Base-by-base conservation (phyloP, 2,113 vertebrate species). In the Nycticorax nycticorax region DNA sequence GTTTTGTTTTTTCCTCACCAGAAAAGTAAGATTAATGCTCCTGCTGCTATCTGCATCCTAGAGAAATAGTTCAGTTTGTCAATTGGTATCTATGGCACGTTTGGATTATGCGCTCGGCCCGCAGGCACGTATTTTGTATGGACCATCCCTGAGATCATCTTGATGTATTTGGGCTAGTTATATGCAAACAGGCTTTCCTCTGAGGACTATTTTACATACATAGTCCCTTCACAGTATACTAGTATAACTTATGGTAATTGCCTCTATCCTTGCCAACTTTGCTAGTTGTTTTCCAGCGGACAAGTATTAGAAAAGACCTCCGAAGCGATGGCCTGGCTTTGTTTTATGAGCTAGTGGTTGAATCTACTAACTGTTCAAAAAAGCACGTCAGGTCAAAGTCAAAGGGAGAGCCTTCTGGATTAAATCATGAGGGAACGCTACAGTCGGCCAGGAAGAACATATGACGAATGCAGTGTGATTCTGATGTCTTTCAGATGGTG, bases 51-150 rank as follows among this genome's bases (percentile, higher is more conserved):
- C 43, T 75, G 10, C 23, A 30, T 75, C 56, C 23, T 35, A 63
- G 43, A 5, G 39, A 88, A 56, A 30, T 10, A 53, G 5, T 21
- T 64, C 32, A 7, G 5, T 60, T 67, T 60, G 18, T 52, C 15
- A 18, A 17, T 4, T 5, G 8, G 1, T 71, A 21, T 68, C 47
- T 63, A 1, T 28, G n/a, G 21, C 23, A 52, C 20, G 15, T 75
- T 88, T 88, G 22, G 8, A 41, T 57, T 52, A 19, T 24, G 11
- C 4, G 27, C 39, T 57, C 16, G 37, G 8, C 37, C 10, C 30
- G 39, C 24, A 67, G 33, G 7, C 28, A 15, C 0, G 0, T 16
- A 9, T 39, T 35, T 79, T 76, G 32, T 56, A 11, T n/a, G 23
- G 23, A 7, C 22, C 12, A 30, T 63, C 4, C 12, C 43, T 71